Conservation (phyloP, 2,113 vertebrate species). For the Alouatta palliata region DNA sequence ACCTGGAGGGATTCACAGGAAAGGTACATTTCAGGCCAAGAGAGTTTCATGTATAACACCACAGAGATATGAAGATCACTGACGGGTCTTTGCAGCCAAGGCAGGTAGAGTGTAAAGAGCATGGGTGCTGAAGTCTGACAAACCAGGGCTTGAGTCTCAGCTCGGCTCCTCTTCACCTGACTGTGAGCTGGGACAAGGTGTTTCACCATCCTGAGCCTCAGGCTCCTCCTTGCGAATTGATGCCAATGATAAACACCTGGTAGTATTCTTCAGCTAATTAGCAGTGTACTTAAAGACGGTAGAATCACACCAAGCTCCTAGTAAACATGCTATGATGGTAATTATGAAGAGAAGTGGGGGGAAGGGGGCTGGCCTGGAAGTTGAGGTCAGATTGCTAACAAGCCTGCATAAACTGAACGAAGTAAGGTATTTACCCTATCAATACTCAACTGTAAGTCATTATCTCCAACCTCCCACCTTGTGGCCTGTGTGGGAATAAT, state of each 20-base stretch:
- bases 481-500: background rate
- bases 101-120: background rate
- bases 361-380: background rate
- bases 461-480: background rate
- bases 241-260: background rate
- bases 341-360: background rate
- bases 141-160: background rate
- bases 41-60: background rate
- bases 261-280: background rate
- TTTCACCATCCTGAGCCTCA: background rate
- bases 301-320: background rate
- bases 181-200: background rate
- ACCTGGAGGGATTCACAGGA: background rate
- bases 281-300: background rate
- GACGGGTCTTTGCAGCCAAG: background rate
- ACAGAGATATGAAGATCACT: background rate
- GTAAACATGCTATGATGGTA: background rate
- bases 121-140: background rate
- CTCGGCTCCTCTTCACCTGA: background rate
- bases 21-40: background rate
- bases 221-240: background rate
- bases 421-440: background rate
- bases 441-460: background rate
- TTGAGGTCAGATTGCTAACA: background rate
- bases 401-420: background rate